phyloP scores from a whole-genome alignment of 2,797 vertebrate species.

The Myoxocephalus aenaeus region DNA sequence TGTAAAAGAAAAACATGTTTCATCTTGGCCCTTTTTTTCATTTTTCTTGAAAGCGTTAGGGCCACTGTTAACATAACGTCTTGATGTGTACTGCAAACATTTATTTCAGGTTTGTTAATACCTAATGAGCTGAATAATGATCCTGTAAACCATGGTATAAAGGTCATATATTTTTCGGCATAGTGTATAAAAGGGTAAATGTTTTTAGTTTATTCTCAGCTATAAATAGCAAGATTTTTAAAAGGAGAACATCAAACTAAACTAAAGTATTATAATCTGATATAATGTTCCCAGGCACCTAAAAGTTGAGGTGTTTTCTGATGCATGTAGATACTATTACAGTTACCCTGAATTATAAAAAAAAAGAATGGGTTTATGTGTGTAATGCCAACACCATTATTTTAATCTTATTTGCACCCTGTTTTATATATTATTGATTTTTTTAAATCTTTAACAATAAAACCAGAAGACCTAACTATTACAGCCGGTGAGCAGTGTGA shows the following conservation, averaged over 20 bases:
- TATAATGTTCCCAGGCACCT: background rate
- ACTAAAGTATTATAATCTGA: background rate
- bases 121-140: background rate
- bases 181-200: background rate
- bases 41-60: background rate
- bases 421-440: background rate
- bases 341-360: background rate
- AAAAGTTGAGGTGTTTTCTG: background rate
- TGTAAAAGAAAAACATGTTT: background rate
- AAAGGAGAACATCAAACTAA: background rate
- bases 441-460: background rate
- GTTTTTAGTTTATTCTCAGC: background rate
- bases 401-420: background rate
- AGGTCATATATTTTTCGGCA: background rate
- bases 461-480: background rate
- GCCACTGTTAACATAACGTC: background rate
- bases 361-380: background rate
- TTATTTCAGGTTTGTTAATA: background rate
- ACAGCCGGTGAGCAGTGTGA: conserved; percentile 16
- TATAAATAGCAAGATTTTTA: background rate
- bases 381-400: background rate
- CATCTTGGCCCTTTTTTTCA: background rate
- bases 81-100: background rate
- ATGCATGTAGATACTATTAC: background rate
- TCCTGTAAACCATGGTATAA: background rate